Evolutionary conservation across 1,140 invertebrate species (phyloP), one percentile per base, ranked within the genome.

Genomic region (Bemisia tabaci): DNA sequence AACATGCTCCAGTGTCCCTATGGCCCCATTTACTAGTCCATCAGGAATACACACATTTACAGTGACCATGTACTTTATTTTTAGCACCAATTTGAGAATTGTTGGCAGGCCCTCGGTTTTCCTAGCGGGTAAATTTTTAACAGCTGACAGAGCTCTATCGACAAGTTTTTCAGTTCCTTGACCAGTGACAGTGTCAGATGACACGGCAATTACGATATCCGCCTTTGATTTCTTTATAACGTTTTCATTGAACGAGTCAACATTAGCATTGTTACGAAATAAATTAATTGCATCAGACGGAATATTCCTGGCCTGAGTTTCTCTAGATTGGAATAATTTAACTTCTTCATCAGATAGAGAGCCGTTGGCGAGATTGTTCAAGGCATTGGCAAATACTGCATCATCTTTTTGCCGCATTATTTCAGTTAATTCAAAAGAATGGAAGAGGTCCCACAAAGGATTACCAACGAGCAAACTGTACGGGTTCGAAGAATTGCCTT

Each of bases 21-120:
- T 72, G 63, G 71, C 66, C 1, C 75, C 74, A 68, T 77, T 76
- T 66, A 73, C 70, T n/a, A 76, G 70, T n/a, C 75, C 75, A 69
- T 77, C 74, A 23, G 25, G 12, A 1, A 72, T 69, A 63, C 71
- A 60, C 48, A 75, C 71, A 68, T 77, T 77, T 39, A 67, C 68
- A 1, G 72, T 75, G 60, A 77, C 70, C 71, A 77, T 74, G 67
- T 77, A 77, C 23, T 65, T 65, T 12, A 27, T 39, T 12, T 48
- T 39, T 39, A 65, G 33, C n/a, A 39, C 61, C 21, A 66, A 22
- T 26, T 39, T 9, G 22, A 66, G 59, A 23, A 1, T 66, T 66
- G 23, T 23, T 5, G 60, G 26, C 21, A 66, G 24, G 2, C 65
- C 26, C 59, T 60, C 25, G 11, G 65, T 66, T 39, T 66, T 61